Evolutionary conservation across 1,140 invertebrate species (phyloP), one percentile per base, ranked within the genome.

Genomic region (Xylocopa sonorina): DNA sequence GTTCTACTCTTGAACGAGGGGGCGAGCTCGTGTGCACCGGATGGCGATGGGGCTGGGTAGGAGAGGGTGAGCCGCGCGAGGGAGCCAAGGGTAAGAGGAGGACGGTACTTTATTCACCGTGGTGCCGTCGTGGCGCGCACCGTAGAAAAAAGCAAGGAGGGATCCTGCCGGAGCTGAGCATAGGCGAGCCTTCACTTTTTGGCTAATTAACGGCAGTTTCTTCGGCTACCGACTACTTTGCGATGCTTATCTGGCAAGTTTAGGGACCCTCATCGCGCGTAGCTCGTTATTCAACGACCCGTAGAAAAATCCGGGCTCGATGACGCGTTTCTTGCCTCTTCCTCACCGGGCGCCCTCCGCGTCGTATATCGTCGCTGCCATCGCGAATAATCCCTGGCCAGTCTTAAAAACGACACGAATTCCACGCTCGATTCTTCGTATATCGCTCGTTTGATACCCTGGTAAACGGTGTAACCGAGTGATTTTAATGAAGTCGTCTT

Each of bases 141-240:
- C 53, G 46, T 14, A 67, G 53, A 67, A 82, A 87, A 84, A 86
- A 87, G 69, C 57, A 74, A 73, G 67, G 46, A 71, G 62, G 14
- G 67, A 58, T 38, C 38, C 67, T 64, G 24, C 6, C 12, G n/a
- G 18, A 27, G 48, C 32, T n/a, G 48, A 58, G 38, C 48, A 55
- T 62, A 83, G 63, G 76, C 72, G 72, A 81, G 69, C 57, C 64
- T 71, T 85, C 81, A 89, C 85, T 89, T 90, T 92, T 92, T 87
- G 86, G 87, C 86, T 91, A 91, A 92, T 91, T 92, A 91, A 89
- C 87, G 64, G 69, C 63, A 85, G 77, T 80, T 88, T 64, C 77
- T 85, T 84, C 80, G 87, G 87, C 87, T 88, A 88, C 84, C 86
- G 80, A 76, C 80, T 74, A 84, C 78, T 78, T 50, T 55, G 38